These are phyloP conservation scores for Petrosia ficiformis DNA, from an alignment of 37 sponge, comb jelly and placozoan genomes.

Conservation along the genomic window DNA sequence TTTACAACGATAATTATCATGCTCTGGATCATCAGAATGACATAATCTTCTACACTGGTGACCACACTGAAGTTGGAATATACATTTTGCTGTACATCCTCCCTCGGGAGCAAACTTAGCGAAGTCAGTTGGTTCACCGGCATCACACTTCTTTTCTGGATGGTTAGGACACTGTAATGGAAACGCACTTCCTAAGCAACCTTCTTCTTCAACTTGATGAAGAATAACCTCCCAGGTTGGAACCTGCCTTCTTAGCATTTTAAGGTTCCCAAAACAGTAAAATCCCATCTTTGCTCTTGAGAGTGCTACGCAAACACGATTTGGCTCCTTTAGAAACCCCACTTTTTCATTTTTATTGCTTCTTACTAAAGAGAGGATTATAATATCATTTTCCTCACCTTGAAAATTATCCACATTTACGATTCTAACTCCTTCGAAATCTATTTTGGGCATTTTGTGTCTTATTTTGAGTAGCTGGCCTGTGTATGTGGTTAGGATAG, in stretches of 20 bases:
- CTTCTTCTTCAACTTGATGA: constrained; percentile 31
- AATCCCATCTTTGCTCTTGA: constrained; percentile 92
- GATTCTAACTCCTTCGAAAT: constrained; percentile 62
- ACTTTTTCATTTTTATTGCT: constrained; percentile 55
- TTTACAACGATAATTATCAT: constrained; percentile 57
- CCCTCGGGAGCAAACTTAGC: constrained; percentile 53
- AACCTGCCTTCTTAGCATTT: constrained; percentile 39
- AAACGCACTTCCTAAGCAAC: constrained; percentile 32
- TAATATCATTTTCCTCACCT: constrained; percentile 96
- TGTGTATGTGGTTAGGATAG: constrained; percentile 78
- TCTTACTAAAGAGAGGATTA: constrained; percentile 84
- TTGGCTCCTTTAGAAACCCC: constrained; percentile 81
- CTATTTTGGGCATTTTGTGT: constrained; percentile 24
- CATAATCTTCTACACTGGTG: constrained; percentile 62
- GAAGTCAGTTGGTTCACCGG: constrained; percentile 47
- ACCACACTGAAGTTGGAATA: constrained; percentile 63
- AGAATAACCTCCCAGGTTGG: constrained; percentile 69
- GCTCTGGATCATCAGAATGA: constrained; percentile 56
- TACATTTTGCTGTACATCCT: constrained; percentile 64
- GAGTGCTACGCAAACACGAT: constrained; percentile 92
- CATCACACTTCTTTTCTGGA: constrained; percentile 33
- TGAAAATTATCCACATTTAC: constrained; percentile 89
- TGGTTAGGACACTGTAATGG: constrained; percentile 78
- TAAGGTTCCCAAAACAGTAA: constrained; percentile 89
- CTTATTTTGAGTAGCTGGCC: constrained; percentile 77